Evolutionary conservation across 2,797 vertebrate genomes (phyloP).

Genomic region (Alexandromys oeconomus): DNA sequence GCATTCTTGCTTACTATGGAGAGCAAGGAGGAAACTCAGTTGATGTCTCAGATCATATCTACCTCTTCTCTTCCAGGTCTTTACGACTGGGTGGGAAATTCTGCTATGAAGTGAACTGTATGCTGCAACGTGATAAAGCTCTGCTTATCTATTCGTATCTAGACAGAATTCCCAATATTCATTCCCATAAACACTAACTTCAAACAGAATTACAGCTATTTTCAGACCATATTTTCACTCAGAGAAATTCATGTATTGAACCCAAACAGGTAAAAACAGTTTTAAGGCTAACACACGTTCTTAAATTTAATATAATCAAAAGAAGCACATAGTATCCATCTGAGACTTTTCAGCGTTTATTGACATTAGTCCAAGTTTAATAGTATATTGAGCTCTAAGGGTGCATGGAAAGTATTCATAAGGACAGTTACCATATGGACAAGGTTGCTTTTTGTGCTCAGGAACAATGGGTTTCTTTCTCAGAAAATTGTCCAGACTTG

Average conservation of each 20-base stretch:
- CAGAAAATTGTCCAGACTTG: slow-evolving; percentile 98
- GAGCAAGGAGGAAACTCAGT: not conserved
- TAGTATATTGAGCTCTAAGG: slow-evolving; percentile 12
- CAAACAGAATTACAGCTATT: not conserved
- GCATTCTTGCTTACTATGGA: not conserved
- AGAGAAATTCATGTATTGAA: slow-evolving; percentile 29
- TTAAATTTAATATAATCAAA: slow-evolving; percentile 53
- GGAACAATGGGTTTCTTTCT: slow-evolving; percentile 95
- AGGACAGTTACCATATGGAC: slow-evolving; percentile 95
- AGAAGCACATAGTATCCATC: not conserved
- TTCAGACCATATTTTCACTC: slow-evolving; percentile 25
- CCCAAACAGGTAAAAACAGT: slow-evolving; percentile 26
- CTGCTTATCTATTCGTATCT: not conserved
- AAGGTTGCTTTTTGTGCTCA: slow-evolving; percentile 97
- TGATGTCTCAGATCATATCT: not conserved
- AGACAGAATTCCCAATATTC: not conserved
- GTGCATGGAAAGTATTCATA: slow-evolving; percentile 40
- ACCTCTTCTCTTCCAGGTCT: not conserved
- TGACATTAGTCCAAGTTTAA: slow-evolving; percentile 57
- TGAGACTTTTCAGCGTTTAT: slow-evolving; percentile 59
- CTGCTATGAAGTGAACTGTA: not conserved
- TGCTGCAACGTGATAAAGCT: not conserved
- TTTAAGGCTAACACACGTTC: slow-evolving; percentile 18
- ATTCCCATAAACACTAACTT: not conserved
- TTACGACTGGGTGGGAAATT: not conserved